phyloP scores from a whole-genome alignment of 1,140 invertebrate species.

The Calycopis cecrops region DNA sequence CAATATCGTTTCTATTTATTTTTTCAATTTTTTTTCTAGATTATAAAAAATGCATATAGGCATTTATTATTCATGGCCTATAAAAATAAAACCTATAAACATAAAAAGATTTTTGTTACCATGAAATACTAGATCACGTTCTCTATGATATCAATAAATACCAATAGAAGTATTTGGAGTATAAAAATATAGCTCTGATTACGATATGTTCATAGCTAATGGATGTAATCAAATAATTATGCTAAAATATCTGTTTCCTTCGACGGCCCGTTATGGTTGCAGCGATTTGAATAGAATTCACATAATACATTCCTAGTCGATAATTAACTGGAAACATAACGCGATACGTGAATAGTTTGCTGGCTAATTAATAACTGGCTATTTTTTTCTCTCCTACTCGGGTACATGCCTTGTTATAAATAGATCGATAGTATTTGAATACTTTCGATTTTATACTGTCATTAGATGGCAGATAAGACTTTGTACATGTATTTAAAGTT shows the following conservation, averaged over 20 bases:
- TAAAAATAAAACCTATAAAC: no score
- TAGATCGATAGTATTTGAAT: neutral
- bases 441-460: conserved; percentile 8
- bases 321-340: conserved; percentile 14
- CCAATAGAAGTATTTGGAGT: no score
- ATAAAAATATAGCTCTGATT: no score
- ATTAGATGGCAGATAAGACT: no score
- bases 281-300: conserved; percentile 23
- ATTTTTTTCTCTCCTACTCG: neutral
- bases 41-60: no score
- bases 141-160: no score
- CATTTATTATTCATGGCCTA: no score
- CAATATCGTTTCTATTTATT: no score
- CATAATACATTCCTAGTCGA: conserved; percentile 17
- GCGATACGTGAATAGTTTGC: conserved; percentile 9
- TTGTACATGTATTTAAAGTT: no score
- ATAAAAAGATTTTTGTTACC: no score
- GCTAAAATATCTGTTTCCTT: conserved; percentile 8
- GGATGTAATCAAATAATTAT: conserved; percentile 17
- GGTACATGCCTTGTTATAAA: neutral
- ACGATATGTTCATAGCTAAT: neutral
- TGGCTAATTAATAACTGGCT: conserved; percentile 11
- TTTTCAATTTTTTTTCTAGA: no score
- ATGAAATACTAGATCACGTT: no score
- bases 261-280: conserved; percentile 6